phyloP scores from a whole-genome alignment of 2,888 invertebrate species.

The Ephialtes manifestator region DNA sequence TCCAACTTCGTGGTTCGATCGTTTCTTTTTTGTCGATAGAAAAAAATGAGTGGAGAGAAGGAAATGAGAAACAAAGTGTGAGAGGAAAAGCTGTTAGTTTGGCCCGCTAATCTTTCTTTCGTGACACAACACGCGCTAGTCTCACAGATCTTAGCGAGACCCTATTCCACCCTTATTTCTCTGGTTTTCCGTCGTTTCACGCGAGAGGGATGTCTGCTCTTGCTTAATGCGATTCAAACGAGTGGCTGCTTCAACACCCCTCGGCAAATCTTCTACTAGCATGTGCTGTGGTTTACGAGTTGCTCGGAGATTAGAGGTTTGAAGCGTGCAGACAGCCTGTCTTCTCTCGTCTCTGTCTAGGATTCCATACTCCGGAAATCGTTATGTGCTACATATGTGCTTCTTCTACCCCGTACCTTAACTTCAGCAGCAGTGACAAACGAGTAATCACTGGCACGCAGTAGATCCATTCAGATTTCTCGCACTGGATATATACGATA shows the following conservation, averaged over 20 bases:
- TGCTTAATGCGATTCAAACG: conserved; percentile 64
- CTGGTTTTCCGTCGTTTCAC: conserved; percentile 44
- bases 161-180: conserved; percentile 49
- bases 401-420: background rate
- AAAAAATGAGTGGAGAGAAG: background rate
- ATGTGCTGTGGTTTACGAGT: conserved; percentile 56
- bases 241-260: conserved; percentile 37
- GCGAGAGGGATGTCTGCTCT: conserved; percentile 25
- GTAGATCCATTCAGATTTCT: conserved; percentile 51
- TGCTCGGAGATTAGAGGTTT: conserved; percentile 45
- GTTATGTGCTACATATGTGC: background rate
- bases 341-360: background rate
- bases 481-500: conserved; percentile 34
- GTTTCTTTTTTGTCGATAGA: background rate
- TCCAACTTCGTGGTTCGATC: background rate
- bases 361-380: background rate
- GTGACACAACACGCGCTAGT: background rate
- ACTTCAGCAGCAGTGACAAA: conserved; percentile 18
- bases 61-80: background rate
- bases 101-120: conserved; percentile 25
- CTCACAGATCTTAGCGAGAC: conserved; percentile 16
- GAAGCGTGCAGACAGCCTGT: conserved; percentile 3
- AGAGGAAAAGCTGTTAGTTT: conserved; percentile 1
- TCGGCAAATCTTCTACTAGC: conserved; percentile 38
- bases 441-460: conserved; percentile 7